Percentiles rank a stretch among this genome's conserved stretches.
These are phyloP conservation scores for Zosterops hypoxanthus DNA, from an alignment of 2,113 vertebrate species.

Conservation along the genomic window DNA sequence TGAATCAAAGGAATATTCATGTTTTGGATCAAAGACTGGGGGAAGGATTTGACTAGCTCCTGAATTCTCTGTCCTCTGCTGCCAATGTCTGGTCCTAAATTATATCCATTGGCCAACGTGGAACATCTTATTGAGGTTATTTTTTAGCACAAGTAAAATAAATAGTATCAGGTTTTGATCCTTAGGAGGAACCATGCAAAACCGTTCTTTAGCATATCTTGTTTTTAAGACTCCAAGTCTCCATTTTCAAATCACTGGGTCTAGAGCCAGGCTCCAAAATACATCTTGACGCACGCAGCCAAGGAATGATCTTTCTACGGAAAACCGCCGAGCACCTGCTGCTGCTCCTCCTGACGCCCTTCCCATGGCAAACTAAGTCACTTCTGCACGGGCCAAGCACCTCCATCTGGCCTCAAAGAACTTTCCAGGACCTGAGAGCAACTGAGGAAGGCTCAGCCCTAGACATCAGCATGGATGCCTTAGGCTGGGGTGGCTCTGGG, in stretches of 20 bases:
- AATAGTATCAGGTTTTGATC: conserved; percentile 33
- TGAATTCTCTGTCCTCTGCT: conserved; percentile 30
- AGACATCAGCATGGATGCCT: not conserved
- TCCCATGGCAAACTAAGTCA: not conserved
- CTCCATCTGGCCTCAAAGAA: conserved; percentile 50
- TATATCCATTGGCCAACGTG: not conserved
- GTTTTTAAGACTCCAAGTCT: conserved; percentile 27
- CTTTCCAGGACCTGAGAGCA: not conserved
- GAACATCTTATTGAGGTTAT: conserved; percentile 15
- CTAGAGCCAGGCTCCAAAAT: conserved; percentile 46
- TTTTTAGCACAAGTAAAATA: conserved; percentile 43
- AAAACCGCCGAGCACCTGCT: conserved; percentile 30
- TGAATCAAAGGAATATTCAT: conserved; percentile 63
- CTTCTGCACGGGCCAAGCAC: not conserved
- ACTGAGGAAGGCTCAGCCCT: not conserved
- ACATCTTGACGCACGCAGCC: not conserved
- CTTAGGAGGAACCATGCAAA: not conserved
- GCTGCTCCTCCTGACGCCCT: conserved; percentile 29
- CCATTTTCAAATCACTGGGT: conserved; percentile 14
- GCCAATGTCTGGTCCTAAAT: conserved; percentile 51
- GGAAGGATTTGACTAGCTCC: conserved; percentile 57
- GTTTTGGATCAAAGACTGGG: conserved; percentile 30
- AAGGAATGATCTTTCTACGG: not conserved
- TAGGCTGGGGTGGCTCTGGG: not conserved
- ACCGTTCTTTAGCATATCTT: not conserved